Percentiles rank a stretch among this genome's conserved stretches.
Conservation (phyloP, 2,888 invertebrate genomes). For the Pseudoips prasinana region DNA sequence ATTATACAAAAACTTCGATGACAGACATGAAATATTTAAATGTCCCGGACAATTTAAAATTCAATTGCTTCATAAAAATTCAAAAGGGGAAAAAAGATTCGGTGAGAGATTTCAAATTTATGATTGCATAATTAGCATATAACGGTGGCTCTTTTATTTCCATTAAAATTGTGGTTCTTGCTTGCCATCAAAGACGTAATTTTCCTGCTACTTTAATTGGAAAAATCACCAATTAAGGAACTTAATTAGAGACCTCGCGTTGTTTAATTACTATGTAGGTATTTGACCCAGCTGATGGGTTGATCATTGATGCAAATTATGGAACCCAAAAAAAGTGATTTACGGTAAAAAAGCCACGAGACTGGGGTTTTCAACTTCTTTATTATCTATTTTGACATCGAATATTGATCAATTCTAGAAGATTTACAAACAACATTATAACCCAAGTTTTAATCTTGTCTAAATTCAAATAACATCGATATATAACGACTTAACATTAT, state of each 20-base stretch:
- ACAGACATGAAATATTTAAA: constrained; percentile 8
- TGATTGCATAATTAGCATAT: constrained; percentile 32
- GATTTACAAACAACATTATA: no score
- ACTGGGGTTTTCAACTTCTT: no score
- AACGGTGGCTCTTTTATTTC: constrained; percentile 16
- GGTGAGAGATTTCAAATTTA: constrained; percentile 23
- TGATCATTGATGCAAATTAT: no score
- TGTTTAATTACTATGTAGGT: constrained; percentile 22
- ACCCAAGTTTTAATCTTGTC: no score
- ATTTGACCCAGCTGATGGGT: constrained; percentile 1
- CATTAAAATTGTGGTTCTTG: constrained; percentile 14
- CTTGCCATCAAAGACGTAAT: constrained; percentile 20
- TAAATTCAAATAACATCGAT: no score
- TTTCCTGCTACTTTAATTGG: constrained; percentile 23
- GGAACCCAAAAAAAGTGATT: no score
- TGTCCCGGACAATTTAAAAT: constrained; percentile 17
- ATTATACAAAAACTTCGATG: constrained; percentile 10
- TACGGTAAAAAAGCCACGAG: no score
- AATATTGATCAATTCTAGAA: no score
- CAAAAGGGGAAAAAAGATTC: constrained; percentile 15
- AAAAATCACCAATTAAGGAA: constrained; percentile 28
- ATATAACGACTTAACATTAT: no score
- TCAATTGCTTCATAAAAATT: constrained; percentile 25
- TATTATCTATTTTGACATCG: no score
- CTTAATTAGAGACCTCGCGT: constrained; percentile 23